phyloP scores from a whole-genome alignment of 2,113 vertebrate species.

The Camelus bactrianus region DNA sequence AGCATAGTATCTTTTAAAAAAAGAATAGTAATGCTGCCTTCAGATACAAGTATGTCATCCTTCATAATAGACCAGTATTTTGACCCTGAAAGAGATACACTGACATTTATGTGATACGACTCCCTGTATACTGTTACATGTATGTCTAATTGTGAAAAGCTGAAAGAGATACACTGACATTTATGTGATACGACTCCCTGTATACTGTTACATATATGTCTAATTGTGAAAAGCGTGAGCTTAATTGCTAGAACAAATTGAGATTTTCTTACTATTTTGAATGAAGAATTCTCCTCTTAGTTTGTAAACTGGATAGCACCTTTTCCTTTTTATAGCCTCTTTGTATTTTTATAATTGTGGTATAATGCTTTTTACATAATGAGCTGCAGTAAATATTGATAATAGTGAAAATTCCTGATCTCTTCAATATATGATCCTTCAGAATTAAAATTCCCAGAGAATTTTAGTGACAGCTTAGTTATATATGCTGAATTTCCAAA shows the following conservation, averaged over 20 bases:
- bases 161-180: background rate
- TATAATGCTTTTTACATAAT: background rate
- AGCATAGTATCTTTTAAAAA: conserved; percentile 4
- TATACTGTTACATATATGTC: background rate
- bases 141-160: background rate
- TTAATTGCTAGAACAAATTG: conserved; percentile 21
- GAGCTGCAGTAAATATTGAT: conserved; percentile 37
- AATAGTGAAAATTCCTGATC: background rate
- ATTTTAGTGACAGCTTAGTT: background rate
- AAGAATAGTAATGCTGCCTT: background rate
- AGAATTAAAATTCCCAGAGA: background rate
- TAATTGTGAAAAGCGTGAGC: conserved; percentile 1
- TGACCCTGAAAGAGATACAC: background rate
- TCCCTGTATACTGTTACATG: background rate
- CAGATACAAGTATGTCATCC: background rate
- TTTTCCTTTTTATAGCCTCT: background rate
- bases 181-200: background rate
- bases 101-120: background rate
- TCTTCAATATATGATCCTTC: conserved; percentile 1
- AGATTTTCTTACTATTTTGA: conserved; percentile 43
- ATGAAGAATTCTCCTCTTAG: conserved; percentile 35
- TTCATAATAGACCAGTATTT: conserved; percentile 15
- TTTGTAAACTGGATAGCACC: background rate
- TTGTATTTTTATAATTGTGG: conserved; percentile 42
- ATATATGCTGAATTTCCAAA: background rate